These are phyloP conservation scores for Apus apus DNA, from an alignment of 2,113 vertebrate genomes.

Conservation along the genomic window DNA sequence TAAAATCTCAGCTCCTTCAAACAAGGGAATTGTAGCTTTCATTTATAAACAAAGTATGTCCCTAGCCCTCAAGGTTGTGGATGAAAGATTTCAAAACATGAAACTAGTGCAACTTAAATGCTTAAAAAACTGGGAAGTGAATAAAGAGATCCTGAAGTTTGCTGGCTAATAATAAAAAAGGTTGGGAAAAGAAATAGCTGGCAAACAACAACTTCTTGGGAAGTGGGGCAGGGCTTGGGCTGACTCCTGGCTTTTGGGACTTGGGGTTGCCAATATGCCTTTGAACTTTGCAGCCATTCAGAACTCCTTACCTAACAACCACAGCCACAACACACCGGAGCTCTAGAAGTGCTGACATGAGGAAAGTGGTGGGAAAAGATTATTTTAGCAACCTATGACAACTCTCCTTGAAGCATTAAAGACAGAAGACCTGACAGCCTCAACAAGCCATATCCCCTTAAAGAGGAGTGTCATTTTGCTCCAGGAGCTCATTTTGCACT, in stretches of 20 bases:
- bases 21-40: conserved; percentile 6
- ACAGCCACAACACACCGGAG: not conserved
- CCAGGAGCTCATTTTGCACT: not conserved
- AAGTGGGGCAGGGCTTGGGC: not conserved
- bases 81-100: conserved; percentile 20
- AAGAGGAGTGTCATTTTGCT: not conserved
- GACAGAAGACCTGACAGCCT: not conserved
- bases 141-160: conserved; percentile 24
- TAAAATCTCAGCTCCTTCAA: conserved; percentile 31
- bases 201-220: conserved; percentile 18
- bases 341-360: conserved; percentile 49
- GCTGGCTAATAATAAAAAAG: not conserved
- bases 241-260: conserved; percentile 20
- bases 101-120: not conserved
- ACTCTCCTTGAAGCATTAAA: not conserved
- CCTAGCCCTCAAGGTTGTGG: conserved; percentile 12
- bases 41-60: conserved; percentile 44
- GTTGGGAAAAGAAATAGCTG: not conserved
- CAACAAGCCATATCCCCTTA: not conserved
- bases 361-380: conserved; percentile 41
- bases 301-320: conserved; percentile 19
- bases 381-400: conserved; percentile 2
- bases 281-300: conserved; percentile 51
- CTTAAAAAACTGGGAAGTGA: not conserved
- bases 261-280: conserved; percentile 29